Evolutionary conservation across 2,888 invertebrate species (phyloP), one percentile per base, ranked within the genome.

Genomic region (Meliscaeva auricollis): DNA sequence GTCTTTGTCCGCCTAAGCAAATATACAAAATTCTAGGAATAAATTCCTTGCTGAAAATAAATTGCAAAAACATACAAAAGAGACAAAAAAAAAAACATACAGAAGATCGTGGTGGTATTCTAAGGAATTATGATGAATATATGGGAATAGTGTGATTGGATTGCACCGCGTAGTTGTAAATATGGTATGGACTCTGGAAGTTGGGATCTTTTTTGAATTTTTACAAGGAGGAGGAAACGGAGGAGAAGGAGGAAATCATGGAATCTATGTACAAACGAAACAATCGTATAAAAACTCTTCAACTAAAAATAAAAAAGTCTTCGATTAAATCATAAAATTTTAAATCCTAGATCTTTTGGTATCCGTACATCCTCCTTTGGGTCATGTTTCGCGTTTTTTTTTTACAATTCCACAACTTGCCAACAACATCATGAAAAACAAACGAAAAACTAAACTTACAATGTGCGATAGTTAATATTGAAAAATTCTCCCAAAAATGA

Each of bases 81-180:
- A 38, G 20, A 48, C 64, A 38, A 30, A 17, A 41, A 9, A 58
- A 52, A 52, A 32, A 44, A 6, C 11, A 60, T 17, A 48, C n/a
- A n/a, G n/a, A 48, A 11, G 26, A 1, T 22, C 13, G 35, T 50
- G 41, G 50, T 56, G 54, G 32, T 64, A 56, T 84, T 84, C 74
- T 62, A 66, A 79, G 79, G 83, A 79, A 84, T 79, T 84, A 84
- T 84, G 83, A 84, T 79, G 83, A 79, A 84, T 84, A 78, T 74
- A 50, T 50, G 46, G 8, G 79, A 74, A 70, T 74, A 74, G 73
- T 66, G 73, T 52, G 56, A 52, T 70, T 74, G 64, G 50, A 58
- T 79, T 74, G 69, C 15, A 26, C 60, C 41, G 68, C 9, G 9
- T 50, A 32, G 22, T 72, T 48, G 44, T 62, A 38, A 38, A 11